These are phyloP conservation scores for Rhagoletis pomonella DNA, from an alignment of 1,140 invertebrate species.

Conservation along the genomic window DNA sequence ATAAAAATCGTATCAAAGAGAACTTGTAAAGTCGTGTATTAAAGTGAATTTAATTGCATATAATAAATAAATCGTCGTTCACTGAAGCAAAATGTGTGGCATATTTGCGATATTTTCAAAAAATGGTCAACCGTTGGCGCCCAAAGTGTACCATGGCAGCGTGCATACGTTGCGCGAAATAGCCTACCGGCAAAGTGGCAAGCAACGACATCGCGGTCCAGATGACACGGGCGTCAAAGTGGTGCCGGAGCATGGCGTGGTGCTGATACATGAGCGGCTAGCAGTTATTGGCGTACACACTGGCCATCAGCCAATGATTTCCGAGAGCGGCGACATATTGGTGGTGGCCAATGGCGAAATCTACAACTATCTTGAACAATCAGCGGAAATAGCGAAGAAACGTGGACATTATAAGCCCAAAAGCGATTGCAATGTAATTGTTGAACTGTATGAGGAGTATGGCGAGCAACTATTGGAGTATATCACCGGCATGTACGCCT, in stretches of 20 bases:
- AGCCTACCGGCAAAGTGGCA: constrained; percentile 70
- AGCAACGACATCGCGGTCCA: constrained; percentile 72
- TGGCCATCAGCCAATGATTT: constrained; percentile 70
- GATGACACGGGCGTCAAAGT: constrained; percentile 70
- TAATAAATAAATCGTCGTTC: no score
- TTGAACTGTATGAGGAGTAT: constrained; percentile 81
- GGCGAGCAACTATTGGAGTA: constrained; percentile 79
- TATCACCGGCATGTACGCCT: constrained; percentile 91
- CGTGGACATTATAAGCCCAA: constrained; percentile 80
- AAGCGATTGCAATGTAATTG: constrained; percentile 86
- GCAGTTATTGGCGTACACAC: constrained; percentile 65
- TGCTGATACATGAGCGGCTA: constrained; percentile 70
- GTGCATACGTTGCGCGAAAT: constrained; percentile 67
- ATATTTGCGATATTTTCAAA: constrained; percentile 73
- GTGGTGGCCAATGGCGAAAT: constrained; percentile 72
- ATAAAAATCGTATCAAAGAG: background rate
- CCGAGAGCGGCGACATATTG: constrained; percentile 64
- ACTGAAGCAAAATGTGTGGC: constrained; percentile 65
- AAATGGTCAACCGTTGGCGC: constrained; percentile 60
- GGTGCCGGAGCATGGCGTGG: constrained; percentile 66
- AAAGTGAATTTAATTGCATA: background rate
- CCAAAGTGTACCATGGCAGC: constrained; percentile 59
- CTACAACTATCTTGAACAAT: constrained; percentile 70
- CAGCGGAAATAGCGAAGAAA: constrained; percentile 66
- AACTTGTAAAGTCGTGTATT: background rate